Evolutionary conservation across 2,888 invertebrate genomes (phyloP).

Genomic region (Carpatolechia fugitivella): DNA sequence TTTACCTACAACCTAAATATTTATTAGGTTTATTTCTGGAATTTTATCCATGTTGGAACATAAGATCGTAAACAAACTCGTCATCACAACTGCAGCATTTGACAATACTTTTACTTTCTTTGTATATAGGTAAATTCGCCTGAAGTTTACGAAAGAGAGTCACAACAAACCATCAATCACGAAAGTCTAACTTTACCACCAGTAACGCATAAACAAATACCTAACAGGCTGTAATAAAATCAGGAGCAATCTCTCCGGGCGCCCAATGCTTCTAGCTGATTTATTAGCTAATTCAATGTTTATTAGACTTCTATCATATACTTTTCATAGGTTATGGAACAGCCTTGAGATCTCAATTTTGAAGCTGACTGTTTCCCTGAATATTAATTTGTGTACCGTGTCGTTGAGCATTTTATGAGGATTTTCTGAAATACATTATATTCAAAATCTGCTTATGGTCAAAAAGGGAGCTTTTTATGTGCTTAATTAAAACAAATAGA

Average conservation of each 20-base stretch:
- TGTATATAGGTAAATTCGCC: no score
- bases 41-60: no score
- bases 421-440: background rate
- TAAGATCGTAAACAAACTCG: no score
- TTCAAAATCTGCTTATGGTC: background rate
- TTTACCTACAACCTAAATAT: no score
- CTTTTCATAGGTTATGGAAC: constrained; percentile 28
- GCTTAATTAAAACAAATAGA: no score
- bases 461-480: no score
- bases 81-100: no score
- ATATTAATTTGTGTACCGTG: background rate
- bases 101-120: no score
- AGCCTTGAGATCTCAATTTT: background rate
- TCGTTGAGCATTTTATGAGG: background rate
- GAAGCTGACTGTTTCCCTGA: background rate
- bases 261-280: constrained; percentile 29
- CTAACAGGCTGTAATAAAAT: constrained; percentile 5
- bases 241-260: constrained; percentile 14
- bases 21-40: no score
- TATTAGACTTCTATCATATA: constrained; percentile 32
- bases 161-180: background rate
- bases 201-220: background rate
- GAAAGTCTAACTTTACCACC: background rate
- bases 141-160: no score
- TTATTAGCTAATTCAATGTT: constrained; percentile 37